These are phyloP conservation scores for Otolemur crassicaudatus DNA, from an alignment of 2,797 vertebrate genomes.

Conservation along the genomic window DNA sequence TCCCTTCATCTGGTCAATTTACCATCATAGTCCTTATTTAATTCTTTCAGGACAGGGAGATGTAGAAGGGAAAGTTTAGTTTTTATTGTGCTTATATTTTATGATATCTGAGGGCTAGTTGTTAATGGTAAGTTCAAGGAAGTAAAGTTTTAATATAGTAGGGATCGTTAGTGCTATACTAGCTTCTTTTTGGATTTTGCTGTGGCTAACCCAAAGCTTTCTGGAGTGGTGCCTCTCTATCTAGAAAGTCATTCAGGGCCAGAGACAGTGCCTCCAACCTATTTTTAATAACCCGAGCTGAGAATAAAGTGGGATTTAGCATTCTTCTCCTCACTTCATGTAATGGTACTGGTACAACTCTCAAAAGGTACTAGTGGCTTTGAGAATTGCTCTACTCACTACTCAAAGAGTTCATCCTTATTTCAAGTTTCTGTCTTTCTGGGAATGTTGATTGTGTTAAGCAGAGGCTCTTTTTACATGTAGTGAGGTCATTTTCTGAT, in stretches of 20 bases:
- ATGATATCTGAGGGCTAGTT: neutral
- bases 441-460: neutral
- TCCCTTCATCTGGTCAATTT: neutral
- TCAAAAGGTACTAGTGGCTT: neutral
- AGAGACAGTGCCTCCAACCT: neutral
- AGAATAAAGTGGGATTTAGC: neutral
- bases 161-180: neutral
- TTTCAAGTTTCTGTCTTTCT: slow-evolving; percentile 19
- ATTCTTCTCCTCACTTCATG: neutral
- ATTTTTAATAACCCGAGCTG: neutral
- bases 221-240: neutral
- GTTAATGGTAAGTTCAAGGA: neutral
- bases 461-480: neutral
- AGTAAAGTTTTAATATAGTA: neutral
- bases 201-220: neutral
- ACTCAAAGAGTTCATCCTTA: neutral
- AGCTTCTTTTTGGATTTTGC: slow-evolving; percentile 23
- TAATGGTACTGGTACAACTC: neutral
- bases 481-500: neutral
- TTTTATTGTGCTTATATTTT: neutral
- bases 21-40: neutral
- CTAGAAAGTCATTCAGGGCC: neutral
- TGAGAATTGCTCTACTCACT: neutral
- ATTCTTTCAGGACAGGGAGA: neutral
- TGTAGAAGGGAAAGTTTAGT: neutral